Percentiles rank a stretch among this genome's conserved stretches.
phyloP scores from a whole-genome alignment of 2,113 vertebrate genomes.

The Peromyscus leucopus region DNA sequence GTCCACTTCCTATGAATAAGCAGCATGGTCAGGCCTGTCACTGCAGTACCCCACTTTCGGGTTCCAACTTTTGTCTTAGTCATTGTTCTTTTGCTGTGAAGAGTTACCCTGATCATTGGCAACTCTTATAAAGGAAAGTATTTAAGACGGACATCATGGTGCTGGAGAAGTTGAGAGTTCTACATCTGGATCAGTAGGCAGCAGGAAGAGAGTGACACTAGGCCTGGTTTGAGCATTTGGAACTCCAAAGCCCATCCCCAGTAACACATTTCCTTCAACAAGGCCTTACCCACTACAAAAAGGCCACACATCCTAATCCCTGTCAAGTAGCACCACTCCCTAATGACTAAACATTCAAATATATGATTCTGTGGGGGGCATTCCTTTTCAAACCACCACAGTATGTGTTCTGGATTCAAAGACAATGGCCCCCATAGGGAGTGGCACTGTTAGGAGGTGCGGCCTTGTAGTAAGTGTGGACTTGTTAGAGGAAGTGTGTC shows the following conservation, averaged over 20 bases:
- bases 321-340: neutral
- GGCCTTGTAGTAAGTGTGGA: too few relatives aligned
- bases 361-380: neutral
- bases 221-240: neutral
- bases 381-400: neutral
- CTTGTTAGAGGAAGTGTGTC: too few relatives aligned
- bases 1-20: neutral
- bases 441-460: too few relatives aligned
- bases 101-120: neutral
- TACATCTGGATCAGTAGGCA: neutral
- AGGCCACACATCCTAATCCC: neutral
- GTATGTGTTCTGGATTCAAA: too few relatives aligned
- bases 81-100: neutral
- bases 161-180: neutral
- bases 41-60: neutral
- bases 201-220: neutral
- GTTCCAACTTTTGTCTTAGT: neutral
- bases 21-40: neutral
- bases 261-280: neutral
- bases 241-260: neutral
- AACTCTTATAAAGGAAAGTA: neutral
- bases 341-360: neutral
- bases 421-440: too few relatives aligned
- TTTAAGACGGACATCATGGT: neutral
- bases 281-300: neutral